Conservation (phyloP, 2,888 invertebrate genomes). For the Epiblema foenella region DNA sequence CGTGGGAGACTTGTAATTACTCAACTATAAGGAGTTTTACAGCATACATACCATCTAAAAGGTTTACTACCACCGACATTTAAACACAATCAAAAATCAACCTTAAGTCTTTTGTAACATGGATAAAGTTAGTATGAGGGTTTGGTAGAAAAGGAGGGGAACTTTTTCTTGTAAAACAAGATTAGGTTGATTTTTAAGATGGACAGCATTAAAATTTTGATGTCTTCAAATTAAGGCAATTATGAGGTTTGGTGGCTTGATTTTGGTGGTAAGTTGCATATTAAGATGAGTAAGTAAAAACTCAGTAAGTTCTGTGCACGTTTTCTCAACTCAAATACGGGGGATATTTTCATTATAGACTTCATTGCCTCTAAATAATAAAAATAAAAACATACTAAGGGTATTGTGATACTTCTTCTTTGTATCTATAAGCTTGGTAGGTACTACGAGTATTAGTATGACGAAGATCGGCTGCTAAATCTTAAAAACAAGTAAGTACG, state of each 20-base stretch:
- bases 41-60: conserved; percentile 31
- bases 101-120: neutral
- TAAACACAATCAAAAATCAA: neutral
- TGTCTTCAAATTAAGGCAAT: conserved; percentile 39
- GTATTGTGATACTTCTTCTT: no score
- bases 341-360: no score
- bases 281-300: neutral
- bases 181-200: conserved; percentile 37
- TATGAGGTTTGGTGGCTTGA: conserved; percentile 19
- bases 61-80: conserved; percentile 26
- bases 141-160: neutral
- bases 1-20: conserved; percentile 58
- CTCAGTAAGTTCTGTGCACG: neutral
- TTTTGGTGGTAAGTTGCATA: neutral
- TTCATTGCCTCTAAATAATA: no score
- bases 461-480: no score
- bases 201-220: conserved; percentile 38
- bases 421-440: no score
- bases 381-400: no score
- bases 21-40: conserved; percentile 42
- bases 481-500: no score
- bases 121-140: neutral
- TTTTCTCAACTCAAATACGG: no score
- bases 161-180: conserved; percentile 22
- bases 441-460: no score